Base-by-base conservation (phyloP, 1,140 invertebrate species). In the Apis cerana region DNA sequence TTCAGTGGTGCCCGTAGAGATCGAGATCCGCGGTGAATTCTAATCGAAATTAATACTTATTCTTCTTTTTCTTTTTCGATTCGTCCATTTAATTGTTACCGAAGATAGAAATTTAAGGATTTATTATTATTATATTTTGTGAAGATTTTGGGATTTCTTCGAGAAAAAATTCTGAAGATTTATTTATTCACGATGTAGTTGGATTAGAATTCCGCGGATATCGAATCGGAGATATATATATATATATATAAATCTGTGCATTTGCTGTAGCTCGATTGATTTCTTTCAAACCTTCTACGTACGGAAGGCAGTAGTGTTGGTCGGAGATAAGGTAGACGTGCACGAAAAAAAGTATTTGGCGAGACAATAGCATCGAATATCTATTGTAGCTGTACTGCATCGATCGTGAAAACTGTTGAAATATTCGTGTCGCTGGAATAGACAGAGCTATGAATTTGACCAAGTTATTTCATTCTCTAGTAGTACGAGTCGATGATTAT, bases 1-100 rank as follows among this genome's bases (percentile, higher is more conserved):
- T 88, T 80, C 86, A 88, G 87, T 89, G 83, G 86, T 79, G 81
- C 87, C 87, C 88, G 85, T 89, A 89, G 86, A 78, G 33, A 59
- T 59, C 52, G 13, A 70, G 13, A 43, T 78, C 65, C 58, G 65
- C 80, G 64, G 67, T 64, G 21, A 27, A 65, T 76, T 76, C 50
- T 83, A 77, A 54, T 84, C 61, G 11, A 67, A 17, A 33, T 3
- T 33, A 27, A 2, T 23, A 7, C 7, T 43, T 43, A 43, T 43
- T 43, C 33, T 43, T 43, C 15, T 61, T n/a, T 15, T n/a, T 33
- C n/a, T 17, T 54, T 27, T n/a, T 23, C 13, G 9, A 64, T 23
- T 10, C 13, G 11, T 52, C 10, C 11, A 52, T 52, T 52, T 13
- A 1, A 52, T 13, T 13, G 11, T 12, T 10, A 21, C 69, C 43